These are phyloP conservation scores for Microcebus griseorufus DNA, from an alignment of 2,113 vertebrate genomes.

Conservation along the genomic window DNA sequence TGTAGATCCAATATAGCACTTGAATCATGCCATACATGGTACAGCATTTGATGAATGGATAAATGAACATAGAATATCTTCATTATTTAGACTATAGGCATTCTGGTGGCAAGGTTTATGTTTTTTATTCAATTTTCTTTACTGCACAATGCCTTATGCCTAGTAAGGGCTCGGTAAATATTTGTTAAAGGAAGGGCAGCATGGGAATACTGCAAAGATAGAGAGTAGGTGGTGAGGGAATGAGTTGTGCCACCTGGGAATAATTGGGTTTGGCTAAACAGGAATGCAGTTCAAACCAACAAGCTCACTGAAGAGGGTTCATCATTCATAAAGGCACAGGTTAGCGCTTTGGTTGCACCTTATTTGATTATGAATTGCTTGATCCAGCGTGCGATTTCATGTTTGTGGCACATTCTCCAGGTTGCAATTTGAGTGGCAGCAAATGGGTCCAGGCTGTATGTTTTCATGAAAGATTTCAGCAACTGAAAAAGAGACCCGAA, in stretches of 20 bases:
- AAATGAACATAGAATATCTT: not conserved
- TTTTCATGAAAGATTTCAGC: slow-evolving; percentile 10
- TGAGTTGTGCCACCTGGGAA: not conserved
- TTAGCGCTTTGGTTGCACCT: not conserved
- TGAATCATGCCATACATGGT: not conserved
- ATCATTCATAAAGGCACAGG: not conserved
- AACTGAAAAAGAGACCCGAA: not conserved
- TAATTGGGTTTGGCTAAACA: not conserved
- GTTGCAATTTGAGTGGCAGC: not conserved
- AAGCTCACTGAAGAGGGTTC: not conserved
- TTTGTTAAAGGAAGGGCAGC: not conserved
- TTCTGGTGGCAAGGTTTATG: not conserved
- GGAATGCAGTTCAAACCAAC: not conserved
- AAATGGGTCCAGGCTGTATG: not conserved
- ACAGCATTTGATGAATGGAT: not conserved
- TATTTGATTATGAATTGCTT: slow-evolving; percentile 1
- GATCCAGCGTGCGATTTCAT: not conserved
- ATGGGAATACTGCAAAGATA: not conserved
- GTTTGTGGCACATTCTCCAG: not conserved
- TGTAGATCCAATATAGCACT: not conserved
- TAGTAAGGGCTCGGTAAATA: not conserved
- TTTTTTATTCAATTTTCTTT: not conserved
- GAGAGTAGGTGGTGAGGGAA: not conserved
- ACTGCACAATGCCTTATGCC: not conserved
- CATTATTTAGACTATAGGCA: not conserved